Conservation (phyloP, 2,113 vertebrate genomes). For the Speoplatyrhinus poulsoni region DNA sequence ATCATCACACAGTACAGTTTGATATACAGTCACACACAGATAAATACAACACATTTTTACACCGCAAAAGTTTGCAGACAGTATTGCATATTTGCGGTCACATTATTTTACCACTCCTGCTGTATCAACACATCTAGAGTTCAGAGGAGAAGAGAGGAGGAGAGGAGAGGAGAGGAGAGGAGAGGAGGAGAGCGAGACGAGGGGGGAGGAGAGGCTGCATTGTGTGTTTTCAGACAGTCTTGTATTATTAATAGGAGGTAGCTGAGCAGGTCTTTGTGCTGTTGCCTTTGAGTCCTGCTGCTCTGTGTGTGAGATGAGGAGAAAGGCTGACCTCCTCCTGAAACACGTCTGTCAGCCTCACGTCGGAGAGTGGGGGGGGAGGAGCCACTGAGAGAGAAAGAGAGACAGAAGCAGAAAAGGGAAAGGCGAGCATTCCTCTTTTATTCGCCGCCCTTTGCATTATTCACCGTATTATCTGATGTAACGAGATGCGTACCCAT, state of each 20-base stretch:
- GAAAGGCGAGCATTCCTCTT: conserved; percentile 39
- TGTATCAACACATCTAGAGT: too few relatives aligned
- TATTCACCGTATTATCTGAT: conserved; percentile 73
- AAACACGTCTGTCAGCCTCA: conserved; percentile 46
- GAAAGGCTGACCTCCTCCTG: background rate
- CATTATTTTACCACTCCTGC: too few relatives aligned
- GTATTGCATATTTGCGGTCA: too few relatives aligned
- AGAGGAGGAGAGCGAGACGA: conserved; percentile 12
- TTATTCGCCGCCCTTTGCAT: conserved; percentile 71
- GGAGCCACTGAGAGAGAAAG: background rate
- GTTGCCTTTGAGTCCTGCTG: too few relatives aligned
- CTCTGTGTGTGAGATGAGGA: background rate
- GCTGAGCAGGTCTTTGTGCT: conserved; percentile 24
- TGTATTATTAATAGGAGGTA: conserved; percentile 75
- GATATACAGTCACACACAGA: conserved; percentile 18
- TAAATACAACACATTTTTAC: background rate
- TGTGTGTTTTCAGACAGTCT: conserved; percentile 52
- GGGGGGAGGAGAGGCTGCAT: conserved; percentile 19
- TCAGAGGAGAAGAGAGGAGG: background rate
- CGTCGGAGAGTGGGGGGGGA: conserved; percentile 27
- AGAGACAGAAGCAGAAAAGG: conserved; percentile 16
- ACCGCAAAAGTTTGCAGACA: background rate
- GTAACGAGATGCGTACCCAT: conserved; percentile 49
- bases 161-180: background rate
- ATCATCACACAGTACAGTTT: conserved; percentile 1